phyloP scores from a whole-genome alignment of 2,113 vertebrate genomes.

The Pangasianodon gigas region DNA sequence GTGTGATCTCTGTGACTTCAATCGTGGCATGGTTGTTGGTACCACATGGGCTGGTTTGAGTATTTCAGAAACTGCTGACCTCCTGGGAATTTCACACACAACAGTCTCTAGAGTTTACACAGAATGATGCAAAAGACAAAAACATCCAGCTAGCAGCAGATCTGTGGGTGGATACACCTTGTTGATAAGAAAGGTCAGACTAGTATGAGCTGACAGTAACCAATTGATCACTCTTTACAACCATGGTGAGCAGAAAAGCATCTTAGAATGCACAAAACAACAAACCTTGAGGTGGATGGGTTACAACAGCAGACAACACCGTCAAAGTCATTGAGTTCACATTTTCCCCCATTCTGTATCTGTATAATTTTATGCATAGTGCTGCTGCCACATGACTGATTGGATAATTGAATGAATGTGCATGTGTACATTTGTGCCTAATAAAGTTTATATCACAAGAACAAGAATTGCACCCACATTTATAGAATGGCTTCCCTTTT shows the following conservation, averaged over 20 bases:
- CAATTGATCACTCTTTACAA: background rate
- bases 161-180: no score
- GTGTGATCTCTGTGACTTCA: background rate
- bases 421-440: background rate
- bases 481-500: background rate
- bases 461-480: background rate
- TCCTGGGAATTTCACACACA: no score
- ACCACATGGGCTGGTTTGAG: no score
- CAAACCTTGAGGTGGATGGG: background rate
- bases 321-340: background rate
- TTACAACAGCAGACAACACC: background rate
- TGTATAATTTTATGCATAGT: background rate
- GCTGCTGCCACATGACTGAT: background rate
- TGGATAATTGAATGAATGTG: background rate
- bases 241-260: background rate
- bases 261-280: background rate
- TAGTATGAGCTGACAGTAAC: background rate
- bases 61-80: no score
- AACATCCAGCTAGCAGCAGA: no score
- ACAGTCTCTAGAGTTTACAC: no score
- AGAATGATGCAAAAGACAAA: no score
- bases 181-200: background rate
- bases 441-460: background rate
- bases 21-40: no score
- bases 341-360: background rate